Percentiles rank a stretch among this genome's conserved stretches.
Conservation (phyloP, 1,140 invertebrate species). For the Dinothrombium tinctorium region DNA sequence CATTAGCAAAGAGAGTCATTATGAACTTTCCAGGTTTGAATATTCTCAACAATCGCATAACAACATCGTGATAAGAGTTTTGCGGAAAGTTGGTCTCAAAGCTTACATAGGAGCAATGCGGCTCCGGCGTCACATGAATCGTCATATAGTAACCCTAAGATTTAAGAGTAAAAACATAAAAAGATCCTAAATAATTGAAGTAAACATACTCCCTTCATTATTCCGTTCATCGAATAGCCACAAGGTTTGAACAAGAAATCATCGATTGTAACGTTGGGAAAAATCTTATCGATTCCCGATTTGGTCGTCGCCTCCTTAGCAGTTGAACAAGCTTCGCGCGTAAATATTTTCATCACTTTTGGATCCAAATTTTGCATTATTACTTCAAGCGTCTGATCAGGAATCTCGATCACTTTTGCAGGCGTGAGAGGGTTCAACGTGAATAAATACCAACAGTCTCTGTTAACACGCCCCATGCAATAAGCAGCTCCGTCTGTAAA, state of each 20-base stretch:
- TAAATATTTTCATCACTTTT: constrained; percentile 72
- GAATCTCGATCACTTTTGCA: constrained; percentile 13
- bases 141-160: constrained; percentile 85
- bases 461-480: constrained; percentile 55
- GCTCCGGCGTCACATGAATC: constrained; percentile 94
- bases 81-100: constrained; percentile 83
- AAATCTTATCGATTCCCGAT: constrained; percentile 75
- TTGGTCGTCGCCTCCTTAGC: constrained; percentile 73
- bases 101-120: constrained; percentile 87
- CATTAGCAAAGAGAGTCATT: constrained; percentile 77
- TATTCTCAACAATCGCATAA: constrained; percentile 51
- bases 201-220: constrained; percentile 59
- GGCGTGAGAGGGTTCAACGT: constrained; percentile 37
- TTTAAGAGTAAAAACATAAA: too few relatives aligned
- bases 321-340: constrained; percentile 41
- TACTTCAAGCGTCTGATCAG: constrained; percentile 18
- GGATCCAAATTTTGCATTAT: constrained; percentile 28
- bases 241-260: constrained; percentile 94
- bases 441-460: constrained; percentile 51
- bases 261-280: constrained; percentile 82
- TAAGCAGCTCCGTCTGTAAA: constrained; percentile 81
- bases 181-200: background rate
- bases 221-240: constrained; percentile 98
- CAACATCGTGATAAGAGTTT: constrained; percentile 55
- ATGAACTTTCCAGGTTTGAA: constrained; percentile 83